Base-by-base conservation (phyloP, 2,113 vertebrate species). In the Garra rufa region DNA sequence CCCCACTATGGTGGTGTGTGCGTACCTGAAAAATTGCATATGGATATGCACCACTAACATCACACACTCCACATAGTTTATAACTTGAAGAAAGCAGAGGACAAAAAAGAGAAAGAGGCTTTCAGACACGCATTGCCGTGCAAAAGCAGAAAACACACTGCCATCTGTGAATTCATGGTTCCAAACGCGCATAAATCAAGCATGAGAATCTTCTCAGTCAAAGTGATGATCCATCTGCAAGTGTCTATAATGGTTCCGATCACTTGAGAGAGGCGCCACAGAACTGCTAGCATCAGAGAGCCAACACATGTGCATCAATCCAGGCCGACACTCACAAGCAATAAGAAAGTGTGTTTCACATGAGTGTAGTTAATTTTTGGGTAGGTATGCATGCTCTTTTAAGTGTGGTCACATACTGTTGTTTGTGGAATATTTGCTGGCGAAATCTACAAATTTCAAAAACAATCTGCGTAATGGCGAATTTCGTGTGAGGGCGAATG, bases 141-240 rank as follows among this genome's bases (percentile, higher is more conserved):
- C 19, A 70, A 48, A 82, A 52, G 71, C 67, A 17, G 48, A 71
- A 71, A 24, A 82, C 38, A 70, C 28, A 14, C 46, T 71, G 48
- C 30, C 65, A 71, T 71, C 30, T 82, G 44, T 70, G 43, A 46
- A 14, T 48, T 70, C 19, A 69, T 41, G 63, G 48, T 28, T 38
- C 10, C 21, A 13, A 55, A 34, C 3, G 11, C 15, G 5, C 46
- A 82, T 73, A 26, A 82, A 82, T 71, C 46, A 70, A 15, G 38
- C 67, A 17, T 71, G 80, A 38, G 80, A 71, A 69, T 50, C 5
- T 48, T 52, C 44, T 50, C 19, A 28, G 43, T n/a, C 61, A 81
- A 17, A 14, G 41, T 15, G n/a, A 73, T 73, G 38, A 81, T 48
- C 79, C 14, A 50, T 69, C 30, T 71, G 48, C 28, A 82, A n/a